A percentile compares a stretch with the other conserved stretches of the same genome.
Evolutionary conservation across 2,113 vertebrate species (phyloP).

Genomic region (Anguilla japonica): DNA sequence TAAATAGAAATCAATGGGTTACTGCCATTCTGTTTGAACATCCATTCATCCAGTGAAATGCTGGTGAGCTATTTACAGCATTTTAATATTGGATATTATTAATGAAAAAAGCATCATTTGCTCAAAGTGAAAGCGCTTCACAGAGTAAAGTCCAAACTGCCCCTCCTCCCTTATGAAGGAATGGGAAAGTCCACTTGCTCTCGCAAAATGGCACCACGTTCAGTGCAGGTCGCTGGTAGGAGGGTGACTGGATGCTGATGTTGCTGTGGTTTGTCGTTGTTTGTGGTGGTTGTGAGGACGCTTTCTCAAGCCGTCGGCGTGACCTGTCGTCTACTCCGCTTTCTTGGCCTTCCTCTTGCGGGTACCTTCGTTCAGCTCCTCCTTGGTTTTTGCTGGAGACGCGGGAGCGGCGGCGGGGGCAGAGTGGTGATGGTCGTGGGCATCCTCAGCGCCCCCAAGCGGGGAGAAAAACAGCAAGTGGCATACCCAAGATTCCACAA

Average conservation of each 20-base stretch:
- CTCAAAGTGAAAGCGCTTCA: constrained; percentile 57
- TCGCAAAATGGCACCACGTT: constrained; percentile 10
- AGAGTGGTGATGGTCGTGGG: constrained; percentile 67
- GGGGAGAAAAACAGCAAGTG: constrained; percentile 82
- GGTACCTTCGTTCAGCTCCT: constrained; percentile 89
- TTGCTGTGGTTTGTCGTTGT: constrained; percentile 28
- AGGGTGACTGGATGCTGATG: constrained; percentile 46
- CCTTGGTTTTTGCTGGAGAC: constrained; percentile 83
- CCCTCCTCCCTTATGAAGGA: constrained; percentile 49
- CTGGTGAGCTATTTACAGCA: constrained; percentile 65
- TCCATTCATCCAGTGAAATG: constrained; percentile 39
- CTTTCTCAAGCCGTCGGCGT: background rate
- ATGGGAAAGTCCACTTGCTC: constrained; percentile 50
- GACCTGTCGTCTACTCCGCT: constrained; percentile 72
- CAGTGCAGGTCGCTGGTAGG: constrained; percentile 23
- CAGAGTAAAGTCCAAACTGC: constrained; percentile 58
- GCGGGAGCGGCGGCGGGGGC: constrained; percentile 47
- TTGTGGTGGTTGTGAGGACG: background rate
- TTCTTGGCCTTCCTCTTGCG: constrained; percentile 96
- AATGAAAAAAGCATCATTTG: constrained; percentile 58
- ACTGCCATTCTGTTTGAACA: constrained; percentile 20
- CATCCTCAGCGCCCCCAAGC: constrained; percentile 63
- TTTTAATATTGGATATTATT: constrained; percentile 54
- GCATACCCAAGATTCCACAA: constrained; percentile 82
- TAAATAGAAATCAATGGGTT: constrained; percentile 47